Base-by-base conservation (phyloP, 2,888 invertebrate species). In the Reticulitermes lucifugus region DNA sequence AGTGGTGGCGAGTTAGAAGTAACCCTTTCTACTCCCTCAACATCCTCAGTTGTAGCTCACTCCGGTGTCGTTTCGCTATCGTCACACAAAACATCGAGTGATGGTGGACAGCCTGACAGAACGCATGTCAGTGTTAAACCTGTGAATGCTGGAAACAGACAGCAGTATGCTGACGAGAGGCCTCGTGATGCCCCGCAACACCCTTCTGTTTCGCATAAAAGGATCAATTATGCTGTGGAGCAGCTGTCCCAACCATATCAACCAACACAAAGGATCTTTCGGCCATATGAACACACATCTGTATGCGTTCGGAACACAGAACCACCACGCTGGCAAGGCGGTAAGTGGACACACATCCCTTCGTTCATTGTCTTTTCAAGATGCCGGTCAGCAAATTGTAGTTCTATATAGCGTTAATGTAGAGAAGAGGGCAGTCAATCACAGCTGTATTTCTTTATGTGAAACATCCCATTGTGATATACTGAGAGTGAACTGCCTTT, bases 1-100 rank as follows among this genome's bases (percentile, higher is more conserved):
- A 82, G 43, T 35, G 60, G 82, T 7, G 82, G 82, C 0, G 82
- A 82, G 18, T n/a, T 82, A 43, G 55, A 82, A 35, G 82, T 82
- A 3, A 82, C 82, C 5, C 51, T 82, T 59, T 73, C 73, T 7
- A 41, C 41, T 0, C 73, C 41, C 7, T 14, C 21, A 7, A 41
- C 41, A 29, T 35, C 29, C 10, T 35, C 29, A 25, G 65, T 1
- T n/a, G 5, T 21, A 18, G 7, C 73, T 9, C 41, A 73, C 41
- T 25, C 73, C 14, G 22, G 29, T 7, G 35, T 73, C 35, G 29
- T 10, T 7, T 73, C 73, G 2, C 18, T 2, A 21, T 65, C 65
- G 25, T 65, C 65, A 10, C n/a, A 65, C n/a, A 25, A 25, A 10
- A 25, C 65, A 6, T 25, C 65, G 25, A 29, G 41, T 14, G 73